Conservation (phyloP, 2,113 vertebrate species). For the Ictidomys tridecemlineatus region DNA sequence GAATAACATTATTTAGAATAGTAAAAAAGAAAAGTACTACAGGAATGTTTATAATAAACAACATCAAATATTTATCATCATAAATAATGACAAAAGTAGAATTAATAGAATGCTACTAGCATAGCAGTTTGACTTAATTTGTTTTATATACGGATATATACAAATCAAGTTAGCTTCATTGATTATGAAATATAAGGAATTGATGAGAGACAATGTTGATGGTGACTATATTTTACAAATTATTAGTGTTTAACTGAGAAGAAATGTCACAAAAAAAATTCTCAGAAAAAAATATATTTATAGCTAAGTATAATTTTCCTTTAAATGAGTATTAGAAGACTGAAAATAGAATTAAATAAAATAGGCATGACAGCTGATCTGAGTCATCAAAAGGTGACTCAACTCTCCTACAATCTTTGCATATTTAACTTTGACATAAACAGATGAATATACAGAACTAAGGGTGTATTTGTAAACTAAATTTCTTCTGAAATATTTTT, state of each 20-base stretch:
- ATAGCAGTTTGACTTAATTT: not conserved
- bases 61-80: not conserved
- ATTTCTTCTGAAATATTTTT: not conserved
- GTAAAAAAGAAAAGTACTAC: not conserved
- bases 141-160: not conserved
- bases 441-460: not conserved
- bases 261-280: not conserved
- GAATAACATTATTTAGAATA: not conserved
- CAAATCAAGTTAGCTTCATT: not conserved
- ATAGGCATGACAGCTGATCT: not conserved
- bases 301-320: not conserved
- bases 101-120: not conserved
- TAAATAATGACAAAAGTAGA: not conserved
- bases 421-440: not conserved
- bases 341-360: not conserved
- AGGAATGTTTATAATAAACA: not conserved
- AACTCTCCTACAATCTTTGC: not conserved
- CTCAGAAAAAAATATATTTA: not conserved
- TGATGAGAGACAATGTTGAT: not conserved
- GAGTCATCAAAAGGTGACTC: not conserved
- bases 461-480: not conserved
- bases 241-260: not conserved
- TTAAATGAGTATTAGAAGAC: not conserved
- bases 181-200: not conserved
- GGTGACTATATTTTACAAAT: not conserved